phyloP scores from a whole-genome alignment of 2,113 vertebrate species.

The Oreochromis spilurus region DNA sequence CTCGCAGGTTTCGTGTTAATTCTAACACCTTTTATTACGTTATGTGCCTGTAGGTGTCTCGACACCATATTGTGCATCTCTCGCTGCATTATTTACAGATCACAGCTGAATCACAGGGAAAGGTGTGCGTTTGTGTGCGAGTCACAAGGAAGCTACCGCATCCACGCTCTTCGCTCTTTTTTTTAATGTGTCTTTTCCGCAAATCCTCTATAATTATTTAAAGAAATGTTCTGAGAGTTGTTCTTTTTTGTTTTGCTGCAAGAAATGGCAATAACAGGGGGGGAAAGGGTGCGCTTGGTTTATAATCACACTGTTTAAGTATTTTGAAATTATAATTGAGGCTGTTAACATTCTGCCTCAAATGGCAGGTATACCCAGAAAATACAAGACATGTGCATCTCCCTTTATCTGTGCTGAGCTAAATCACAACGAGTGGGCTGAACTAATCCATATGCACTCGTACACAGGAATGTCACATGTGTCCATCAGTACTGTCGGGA shows the following conservation, averaged over 20 bases:
- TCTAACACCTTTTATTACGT: not conserved
- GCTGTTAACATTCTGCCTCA: not conserved
- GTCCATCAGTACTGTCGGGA: not conserved
- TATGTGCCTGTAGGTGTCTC: not conserved
- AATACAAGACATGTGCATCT: not conserved
- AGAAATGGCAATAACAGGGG: not conserved
- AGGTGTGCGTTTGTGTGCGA: constrained; percentile 2
- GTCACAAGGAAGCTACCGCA: constrained; percentile 26
- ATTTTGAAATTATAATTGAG: not conserved
- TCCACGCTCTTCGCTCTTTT: not conserved
- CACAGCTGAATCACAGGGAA: not conserved
- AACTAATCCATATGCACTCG: not conserved
- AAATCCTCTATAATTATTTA: constrained; percentile 4
- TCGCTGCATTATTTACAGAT: constrained; percentile 32
- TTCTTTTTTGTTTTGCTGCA: not conserved
- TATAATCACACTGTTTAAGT: not conserved
- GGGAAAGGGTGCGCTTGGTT: not conserved
- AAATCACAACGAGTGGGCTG: not conserved
- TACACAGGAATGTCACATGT: not conserved
- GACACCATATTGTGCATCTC: constrained; percentile 7
- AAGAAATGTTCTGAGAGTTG: not conserved
- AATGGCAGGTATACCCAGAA: not conserved
- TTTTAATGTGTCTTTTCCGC: not conserved
- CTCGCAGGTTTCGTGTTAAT: constrained; percentile 25
- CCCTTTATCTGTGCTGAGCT: not conserved